Evolutionary conservation across 1,140 invertebrate species (phyloP), one percentile per base, ranked within the genome.

Genomic region (Latrodectus geometricus): DNA sequence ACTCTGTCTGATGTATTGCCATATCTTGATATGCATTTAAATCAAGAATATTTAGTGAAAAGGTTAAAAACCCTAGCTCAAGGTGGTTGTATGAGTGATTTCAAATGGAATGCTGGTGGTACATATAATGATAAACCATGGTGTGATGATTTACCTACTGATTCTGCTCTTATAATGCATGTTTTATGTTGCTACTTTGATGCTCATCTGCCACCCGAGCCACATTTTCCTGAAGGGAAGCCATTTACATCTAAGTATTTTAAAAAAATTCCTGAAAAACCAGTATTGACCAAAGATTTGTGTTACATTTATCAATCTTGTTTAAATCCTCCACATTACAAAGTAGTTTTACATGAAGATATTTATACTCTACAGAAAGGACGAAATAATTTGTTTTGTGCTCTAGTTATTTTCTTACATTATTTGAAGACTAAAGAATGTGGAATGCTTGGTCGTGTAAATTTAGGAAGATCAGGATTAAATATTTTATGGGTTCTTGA

Each of bases 21-120:
- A 0, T 97, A 96, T 90, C 90, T 97, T 84, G 95, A 96, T 89
- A 90, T 95, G 9, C 94, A 94, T 8, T 92, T 93, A 8, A 95
- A 96, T 92, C 96, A 97, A 89, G 95, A 96, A 90, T 97, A 97
- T 91, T 90, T 97, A 12, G 93, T 96, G 4, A 93, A 94, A 76
- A 92, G 96, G 89, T 94, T 97, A 17, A 93, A 93, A 91, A 94
- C 95, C 85, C 91, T 97, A 8, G 93, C 94, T 0, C 94, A 93
- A 89, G 95, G 95, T 86, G 95, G 95, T 35, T 96, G 95, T 89
- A 94, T 97, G 93, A 95, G 94, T 85, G 94, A 95, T 84, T 97
- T 94, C 89, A 94, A 93, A 86, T 97, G 96, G 96, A 95, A 96
- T 91, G 92, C 93, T 73, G 95, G 95, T 9, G 93, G 94, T 12